A percentile compares a stretch with the other conserved stretches of the same genome.
Evolutionary conservation across 1,140 invertebrate genomes (phyloP).

Genomic region (Zophobas atratus): DNA sequence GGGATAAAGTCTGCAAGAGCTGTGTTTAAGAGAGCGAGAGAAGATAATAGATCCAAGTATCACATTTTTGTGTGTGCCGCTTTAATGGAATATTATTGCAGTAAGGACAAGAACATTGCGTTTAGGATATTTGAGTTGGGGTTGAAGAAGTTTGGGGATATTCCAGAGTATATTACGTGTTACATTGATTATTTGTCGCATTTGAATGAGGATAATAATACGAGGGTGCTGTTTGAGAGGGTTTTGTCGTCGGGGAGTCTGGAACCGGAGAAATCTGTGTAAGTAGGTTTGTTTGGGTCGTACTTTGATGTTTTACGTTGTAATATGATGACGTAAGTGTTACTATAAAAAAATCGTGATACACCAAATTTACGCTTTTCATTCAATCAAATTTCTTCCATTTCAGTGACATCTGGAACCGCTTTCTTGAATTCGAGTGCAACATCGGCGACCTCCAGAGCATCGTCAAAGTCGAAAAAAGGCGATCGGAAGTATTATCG

Average conservation of each 20-base stretch:
- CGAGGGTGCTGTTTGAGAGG: constrained; percentile 96
- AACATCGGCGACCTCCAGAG: constrained; percentile 98
- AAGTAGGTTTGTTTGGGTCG: constrained; percentile 66
- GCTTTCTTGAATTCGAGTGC: constrained; percentile 98
- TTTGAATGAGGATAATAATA: constrained; percentile 99
- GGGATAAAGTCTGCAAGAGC: constrained; percentile 96
- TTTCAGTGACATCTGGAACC: constrained; percentile 96
- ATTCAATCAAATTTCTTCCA: neutral
- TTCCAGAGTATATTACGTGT: constrained; percentile 94
- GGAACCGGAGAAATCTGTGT: constrained; percentile 93
- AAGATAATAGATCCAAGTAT: constrained; percentile 89
- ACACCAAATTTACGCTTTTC: too few relatives aligned
- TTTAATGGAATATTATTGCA: constrained; percentile 99
- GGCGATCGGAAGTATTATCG: constrained; percentile 91
- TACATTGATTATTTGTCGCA: constrained; percentile 99
- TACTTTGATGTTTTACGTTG: neutral
- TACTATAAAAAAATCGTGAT: too few relatives aligned
- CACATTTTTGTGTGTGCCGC: constrained; percentile 98
- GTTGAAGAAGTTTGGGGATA: constrained; percentile 95
- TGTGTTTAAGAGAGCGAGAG: constrained; percentile 96
- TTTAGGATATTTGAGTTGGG: constrained; percentile 99
- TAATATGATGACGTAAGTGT: too few relatives aligned
- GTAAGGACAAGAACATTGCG: constrained; percentile 98
- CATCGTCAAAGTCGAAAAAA: constrained; percentile 97
- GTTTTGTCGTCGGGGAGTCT: constrained; percentile 95